phyloP scores from a whole-genome alignment of 1,140 invertebrate species.

The Geopemphigus sp. region DNA sequence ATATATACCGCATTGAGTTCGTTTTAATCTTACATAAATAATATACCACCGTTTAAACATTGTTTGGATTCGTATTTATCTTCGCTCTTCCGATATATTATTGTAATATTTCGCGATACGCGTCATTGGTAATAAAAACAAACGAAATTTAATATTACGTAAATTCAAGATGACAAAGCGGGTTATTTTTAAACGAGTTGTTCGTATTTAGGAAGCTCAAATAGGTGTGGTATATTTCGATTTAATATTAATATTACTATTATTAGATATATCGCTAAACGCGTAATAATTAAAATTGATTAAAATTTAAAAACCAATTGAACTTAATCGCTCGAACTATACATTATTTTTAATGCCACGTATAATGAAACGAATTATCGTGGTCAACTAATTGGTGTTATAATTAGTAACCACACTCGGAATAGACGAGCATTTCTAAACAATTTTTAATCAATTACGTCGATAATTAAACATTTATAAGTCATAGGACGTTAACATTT shows the following conservation, averaged over 20 bases:
- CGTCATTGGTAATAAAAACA: neutral
- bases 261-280: neutral
- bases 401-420: no score
- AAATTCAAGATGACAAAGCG: neutral
- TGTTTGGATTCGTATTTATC: neutral
- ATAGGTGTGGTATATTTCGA: neutral
- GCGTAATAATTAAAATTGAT: neutral
- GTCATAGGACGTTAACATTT: no score
- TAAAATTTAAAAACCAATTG: no score
- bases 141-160: conserved; percentile 10
- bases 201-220: neutral
- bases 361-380: no score
- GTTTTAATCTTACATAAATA: neutral
- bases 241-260: neutral
- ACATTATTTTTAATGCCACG: no score
- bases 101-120: no score
- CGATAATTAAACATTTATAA: no score
- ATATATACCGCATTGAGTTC: neutral
- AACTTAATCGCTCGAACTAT: neutral
- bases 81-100: no score
- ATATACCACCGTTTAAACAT: neutral
- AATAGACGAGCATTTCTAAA: no score
- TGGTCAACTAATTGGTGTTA: no score
- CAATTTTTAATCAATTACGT: no score
- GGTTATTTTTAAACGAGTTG: conserved; percentile 9